These are phyloP conservation scores for Accipiter cooperii DNA, from an alignment of 2,113 vertebrate species.

Conservation along the genomic window DNA sequence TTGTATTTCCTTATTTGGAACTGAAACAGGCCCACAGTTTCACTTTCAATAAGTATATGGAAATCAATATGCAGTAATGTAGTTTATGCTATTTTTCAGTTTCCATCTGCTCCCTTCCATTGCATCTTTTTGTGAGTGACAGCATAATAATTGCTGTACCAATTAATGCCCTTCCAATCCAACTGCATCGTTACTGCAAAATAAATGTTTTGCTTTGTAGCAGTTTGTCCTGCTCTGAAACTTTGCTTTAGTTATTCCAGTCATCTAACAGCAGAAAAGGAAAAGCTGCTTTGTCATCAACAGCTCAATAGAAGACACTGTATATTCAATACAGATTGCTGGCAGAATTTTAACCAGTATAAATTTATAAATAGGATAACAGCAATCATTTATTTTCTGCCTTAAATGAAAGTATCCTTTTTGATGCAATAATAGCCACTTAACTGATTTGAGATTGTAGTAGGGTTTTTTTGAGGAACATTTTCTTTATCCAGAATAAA, in stretches of 20 bases:
- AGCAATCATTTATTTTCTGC: slow-evolving; percentile 55
- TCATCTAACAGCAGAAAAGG: slow-evolving; percentile 27
- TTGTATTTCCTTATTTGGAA: slow-evolving; percentile 20
- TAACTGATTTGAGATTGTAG: slow-evolving; percentile 41
- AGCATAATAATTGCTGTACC: slow-evolving; percentile 35
- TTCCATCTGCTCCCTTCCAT: slow-evolving; percentile 48
- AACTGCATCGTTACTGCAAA: slow-evolving; percentile 22
- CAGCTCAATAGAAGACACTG: slow-evolving; percentile 31
- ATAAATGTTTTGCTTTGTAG: slow-evolving; percentile 54
- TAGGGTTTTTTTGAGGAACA: background rate
- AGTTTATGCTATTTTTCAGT: slow-evolving; percentile 26
- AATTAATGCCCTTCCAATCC: slow-evolving; percentile 46
- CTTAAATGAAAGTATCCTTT: slow-evolving; percentile 40
- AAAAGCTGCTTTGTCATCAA: slow-evolving; percentile 59
- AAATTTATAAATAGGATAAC: slow-evolving; percentile 32
- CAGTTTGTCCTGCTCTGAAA: slow-evolving; percentile 45
- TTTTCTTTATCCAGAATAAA: slow-evolving; percentile 46
- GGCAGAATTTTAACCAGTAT: slow-evolving; percentile 44
- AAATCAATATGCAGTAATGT: slow-evolving; percentile 21
- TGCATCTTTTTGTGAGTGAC: slow-evolving; percentile 38
- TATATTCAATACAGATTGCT: background rate
- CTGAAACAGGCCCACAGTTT: background rate
- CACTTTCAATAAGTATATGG: slow-evolving; percentile 17
- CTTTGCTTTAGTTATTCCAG: slow-evolving; percentile 42
- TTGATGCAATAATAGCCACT: slow-evolving; percentile 12